A percentile compares a stretch with the other conserved stretches of the same genome.
Evolutionary conservation across 1,140 invertebrate genomes (phyloP).

Genomic region (Pseudachorutes palmiensis): DNA sequence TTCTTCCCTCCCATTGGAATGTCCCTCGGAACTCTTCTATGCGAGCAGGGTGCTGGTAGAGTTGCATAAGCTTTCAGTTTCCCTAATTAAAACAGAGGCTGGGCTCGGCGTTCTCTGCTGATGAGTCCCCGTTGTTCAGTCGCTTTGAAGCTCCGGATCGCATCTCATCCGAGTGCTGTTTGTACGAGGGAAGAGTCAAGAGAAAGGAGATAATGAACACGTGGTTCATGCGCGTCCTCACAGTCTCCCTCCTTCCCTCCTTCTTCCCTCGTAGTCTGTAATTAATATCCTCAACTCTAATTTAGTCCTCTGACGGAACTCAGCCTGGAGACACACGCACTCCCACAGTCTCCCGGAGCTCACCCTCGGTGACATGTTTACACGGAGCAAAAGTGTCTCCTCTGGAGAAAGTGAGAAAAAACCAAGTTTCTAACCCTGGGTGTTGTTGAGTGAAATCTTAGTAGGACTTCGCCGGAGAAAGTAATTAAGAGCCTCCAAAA

Average conservation of each 20-base stretch:
- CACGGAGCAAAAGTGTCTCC: too few species aligned
- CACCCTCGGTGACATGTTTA: too few species aligned
- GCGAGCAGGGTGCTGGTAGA: neutral
- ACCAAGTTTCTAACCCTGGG: neutral
- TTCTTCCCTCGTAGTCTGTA: neutral
- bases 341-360: too few species aligned
- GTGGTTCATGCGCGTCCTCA: slow-evolving; percentile 9
- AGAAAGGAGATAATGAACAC: slow-evolving; percentile 8
- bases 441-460: slow-evolving; percentile 5
- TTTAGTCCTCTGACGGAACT: slow-evolving; percentile 6
- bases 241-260: neutral
- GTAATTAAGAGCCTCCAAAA: slow-evolving; percentile 2
- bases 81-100: slow-evolving; percentile 8
- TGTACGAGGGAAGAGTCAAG: neutral
- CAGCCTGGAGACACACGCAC: neutral
- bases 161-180: too few species aligned
- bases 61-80: neutral
- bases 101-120: neutral
- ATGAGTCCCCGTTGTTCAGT: neutral
- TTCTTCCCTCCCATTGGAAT: too few species aligned
- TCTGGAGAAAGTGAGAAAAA: neutral
- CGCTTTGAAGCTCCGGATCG: too few species aligned
- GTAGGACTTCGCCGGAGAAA: too few species aligned
- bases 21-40: too few species aligned
- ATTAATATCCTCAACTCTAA: slow-evolving; percentile 7